Conservation (phyloP, 2,888 invertebrate genomes). For the Balanococcus diminutus region DNA sequence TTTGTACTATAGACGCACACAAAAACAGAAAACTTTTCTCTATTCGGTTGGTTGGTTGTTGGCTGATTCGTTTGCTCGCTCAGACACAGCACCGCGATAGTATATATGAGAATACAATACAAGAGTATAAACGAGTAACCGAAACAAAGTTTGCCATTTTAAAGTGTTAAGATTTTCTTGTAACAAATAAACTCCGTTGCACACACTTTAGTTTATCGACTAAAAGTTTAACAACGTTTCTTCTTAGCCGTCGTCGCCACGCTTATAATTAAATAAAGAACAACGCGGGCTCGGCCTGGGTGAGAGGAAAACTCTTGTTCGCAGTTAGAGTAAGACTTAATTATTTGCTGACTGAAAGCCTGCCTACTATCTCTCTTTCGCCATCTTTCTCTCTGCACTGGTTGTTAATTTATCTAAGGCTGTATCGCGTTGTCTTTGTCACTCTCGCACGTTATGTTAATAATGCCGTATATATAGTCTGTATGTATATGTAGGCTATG, state of each 20-base stretch:
- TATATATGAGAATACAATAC: background rate
- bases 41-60: no score
- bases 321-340: constrained; percentile 54
- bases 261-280: constrained; percentile 54
- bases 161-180: constrained; percentile 49
- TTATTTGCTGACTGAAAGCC: constrained; percentile 55
- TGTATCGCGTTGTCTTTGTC: background rate
- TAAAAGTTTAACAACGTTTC: constrained; percentile 53
- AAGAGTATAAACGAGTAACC: background rate
- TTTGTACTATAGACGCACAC: background rate
- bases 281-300: background rate
- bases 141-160: constrained; percentile 48
- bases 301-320: constrained; percentile 48
- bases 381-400: background rate
- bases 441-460: background rate
- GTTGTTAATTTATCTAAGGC: constrained; percentile 52
- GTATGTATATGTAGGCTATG: background rate
- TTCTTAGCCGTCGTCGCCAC: constrained; percentile 55
- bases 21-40: no score
- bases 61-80: background rate
- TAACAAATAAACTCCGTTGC: constrained; percentile 47
- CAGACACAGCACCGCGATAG: background rate
- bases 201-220: constrained; percentile 53
- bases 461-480: background rate
- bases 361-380: no score